Base-by-base conservation (phyloP, 2,888 invertebrate species). In the Brachypalpus laphriformis region DNA sequence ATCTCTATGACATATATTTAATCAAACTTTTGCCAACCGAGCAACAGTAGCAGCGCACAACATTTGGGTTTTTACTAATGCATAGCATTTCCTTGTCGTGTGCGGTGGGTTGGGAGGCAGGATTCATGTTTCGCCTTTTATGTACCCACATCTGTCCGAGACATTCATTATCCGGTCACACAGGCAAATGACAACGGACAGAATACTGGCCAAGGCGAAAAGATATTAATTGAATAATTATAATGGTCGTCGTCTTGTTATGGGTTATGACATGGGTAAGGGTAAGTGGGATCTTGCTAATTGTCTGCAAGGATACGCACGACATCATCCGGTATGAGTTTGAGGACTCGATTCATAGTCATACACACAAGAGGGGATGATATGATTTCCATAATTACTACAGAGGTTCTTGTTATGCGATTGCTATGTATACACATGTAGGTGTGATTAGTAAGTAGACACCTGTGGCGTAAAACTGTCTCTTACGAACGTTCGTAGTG, bases 401-500 rank as follows among this genome's bases (percentile, higher is more conserved):
- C 70, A 65, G 74, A 70, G 70, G 56, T 57, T 71, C 56, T 70
- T 45, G 28, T 47, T 77, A 45, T 71, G 34, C 34, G 8, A 78
- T 66, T 51, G 20, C 18, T 47, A 49, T 31, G 37, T 54, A 11
- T 54, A 18, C 16, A 22, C 37, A 40, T 56, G 47, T 63, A 51
- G 37, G 37, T 70, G 57, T 68, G 51, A 74, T 80, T 78, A 57
- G 31, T 89, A 87, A 88, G 88, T 87, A 89, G 89, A 90, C 91
- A 92, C 91, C 91, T 91, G 92, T 91, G 91, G 91, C 92, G 89
- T 89, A 89, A 76, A 89, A 87, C 87, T 89, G 89, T 90, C 90
- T 88, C 72, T 57, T 80, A 14, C 37, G 72, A 37, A 45, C 66
- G 77, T n/a, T 72, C 56, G 9, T 37, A 42, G 47, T 49, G 31